These are phyloP conservation scores for Lepisosteus oculatus DNA, from an alignment of 2,113 vertebrate species.

Conservation along the genomic window DNA sequence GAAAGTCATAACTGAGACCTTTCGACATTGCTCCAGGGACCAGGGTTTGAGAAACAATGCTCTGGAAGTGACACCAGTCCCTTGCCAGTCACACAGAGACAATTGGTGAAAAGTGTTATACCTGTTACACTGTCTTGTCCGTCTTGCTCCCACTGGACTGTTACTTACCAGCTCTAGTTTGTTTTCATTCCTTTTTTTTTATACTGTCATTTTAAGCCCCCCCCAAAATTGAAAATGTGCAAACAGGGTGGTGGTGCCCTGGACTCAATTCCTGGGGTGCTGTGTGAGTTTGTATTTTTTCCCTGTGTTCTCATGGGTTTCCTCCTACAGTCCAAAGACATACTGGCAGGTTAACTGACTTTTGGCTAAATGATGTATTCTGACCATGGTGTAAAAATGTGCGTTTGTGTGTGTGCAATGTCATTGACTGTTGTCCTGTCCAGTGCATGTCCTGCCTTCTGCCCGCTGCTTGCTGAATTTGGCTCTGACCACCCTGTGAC, in stretches of 20 bases:
- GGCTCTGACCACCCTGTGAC: conserved; percentile 5
- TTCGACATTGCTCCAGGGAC: too few species aligned
- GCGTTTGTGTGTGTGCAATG: conserved; percentile 1
- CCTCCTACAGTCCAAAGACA: too few species aligned
- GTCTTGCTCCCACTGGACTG: neutral
- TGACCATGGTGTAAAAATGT: neutral
- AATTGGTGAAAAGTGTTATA: neutral
- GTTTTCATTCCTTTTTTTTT: neutral
- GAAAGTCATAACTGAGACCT: too few species aligned
- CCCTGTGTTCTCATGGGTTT: too few species aligned
- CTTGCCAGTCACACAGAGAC: neutral
- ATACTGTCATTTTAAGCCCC: neutral
- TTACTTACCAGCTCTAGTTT: conserved; percentile 1
- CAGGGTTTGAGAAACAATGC: too few species aligned
- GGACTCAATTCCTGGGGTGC: too few species aligned
- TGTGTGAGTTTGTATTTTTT: too few species aligned
- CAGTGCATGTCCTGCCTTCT: conserved; percentile 17
- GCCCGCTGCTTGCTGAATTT: conserved; percentile 43
- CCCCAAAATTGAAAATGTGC: neutral
- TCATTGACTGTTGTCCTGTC: too few species aligned
- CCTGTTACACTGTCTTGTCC: neutral
- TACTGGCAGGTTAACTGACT: too few species aligned
- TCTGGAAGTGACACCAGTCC: too few species aligned
- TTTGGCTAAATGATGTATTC: neutral
- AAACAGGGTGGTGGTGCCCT: neutral